Evolutionary conservation across 2,888 invertebrate genomes (phyloP).

Genomic region (Drosophila neonasuta): DNA sequence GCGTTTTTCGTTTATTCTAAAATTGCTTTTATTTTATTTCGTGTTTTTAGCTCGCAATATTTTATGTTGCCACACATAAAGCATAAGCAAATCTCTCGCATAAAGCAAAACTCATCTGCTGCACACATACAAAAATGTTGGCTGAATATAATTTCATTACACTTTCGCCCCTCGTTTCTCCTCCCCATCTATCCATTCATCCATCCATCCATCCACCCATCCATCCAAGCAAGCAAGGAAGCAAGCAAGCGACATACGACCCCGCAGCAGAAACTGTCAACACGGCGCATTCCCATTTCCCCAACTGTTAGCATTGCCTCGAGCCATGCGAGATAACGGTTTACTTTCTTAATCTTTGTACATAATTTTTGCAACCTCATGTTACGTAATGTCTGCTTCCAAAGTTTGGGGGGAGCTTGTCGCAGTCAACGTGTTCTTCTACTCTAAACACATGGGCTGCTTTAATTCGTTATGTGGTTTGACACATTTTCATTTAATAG

Average conservation of each 20-base stretch:
- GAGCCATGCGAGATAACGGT: slow-evolving; percentile 67
- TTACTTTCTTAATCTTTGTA: slow-evolving; percentile 75
- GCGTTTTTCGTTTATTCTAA: slow-evolving; percentile 30
- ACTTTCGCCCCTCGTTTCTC: background rate
- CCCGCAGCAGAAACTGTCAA: slow-evolving; percentile 58
- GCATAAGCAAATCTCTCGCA: slow-evolving; percentile 50
- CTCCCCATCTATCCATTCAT: no score
- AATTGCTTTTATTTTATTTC: slow-evolving; percentile 46
- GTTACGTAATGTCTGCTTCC: slow-evolving; percentile 42
- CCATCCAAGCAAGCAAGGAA: background rate
- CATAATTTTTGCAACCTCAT: slow-evolving; percentile 70
- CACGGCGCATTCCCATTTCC: slow-evolving; percentile 46
- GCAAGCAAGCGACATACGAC: background rate
- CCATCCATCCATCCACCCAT: no score
- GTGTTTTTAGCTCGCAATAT: slow-evolving; percentile 18
- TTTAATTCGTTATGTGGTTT: background rate
- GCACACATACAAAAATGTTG: slow-evolving; percentile 29
- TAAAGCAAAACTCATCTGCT: slow-evolving; percentile 52
- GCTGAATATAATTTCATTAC: slow-evolving; percentile 53
- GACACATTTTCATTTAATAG: background rate
- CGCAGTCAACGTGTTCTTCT: slow-evolving; percentile 18
- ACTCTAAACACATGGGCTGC: slow-evolving; percentile 6
- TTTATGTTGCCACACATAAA: slow-evolving; percentile 53
- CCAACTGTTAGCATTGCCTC: slow-evolving; percentile 30
- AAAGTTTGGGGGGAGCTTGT: slow-evolving; percentile 21